A percentile compares a stretch with the other conserved stretches of the same genome.
phyloP scores from a whole-genome alignment of 2,797 vertebrate species.

The Rachycentron canadum region DNA sequence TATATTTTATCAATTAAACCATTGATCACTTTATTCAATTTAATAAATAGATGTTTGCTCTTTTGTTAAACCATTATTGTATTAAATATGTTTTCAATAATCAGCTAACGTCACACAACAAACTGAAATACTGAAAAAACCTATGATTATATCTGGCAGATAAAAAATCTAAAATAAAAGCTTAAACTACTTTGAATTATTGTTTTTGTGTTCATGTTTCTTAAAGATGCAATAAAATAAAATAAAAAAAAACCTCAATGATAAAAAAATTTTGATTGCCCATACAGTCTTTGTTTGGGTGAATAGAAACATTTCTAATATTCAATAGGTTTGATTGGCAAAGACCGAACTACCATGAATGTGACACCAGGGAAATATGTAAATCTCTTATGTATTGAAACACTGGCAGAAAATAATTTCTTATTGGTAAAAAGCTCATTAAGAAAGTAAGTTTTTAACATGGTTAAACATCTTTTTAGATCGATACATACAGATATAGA shows the following conservation, averaged over 20 bases:
- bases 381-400: too few species aligned
- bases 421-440: not conserved
- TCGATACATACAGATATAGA: not conserved
- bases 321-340: too few species aligned
- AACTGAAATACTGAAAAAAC: not conserved
- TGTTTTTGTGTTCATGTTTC: slow-evolving; percentile 33
- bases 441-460: not conserved
- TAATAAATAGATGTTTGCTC: not conserved
- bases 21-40: not conserved
- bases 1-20: not conserved
- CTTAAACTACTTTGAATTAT: slow-evolving; percentile 2
- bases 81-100: not conserved
- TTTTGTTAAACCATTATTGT: not conserved
- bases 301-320: not conserved
- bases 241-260: not conserved
- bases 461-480: not conserved
- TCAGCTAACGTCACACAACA: not conserved
- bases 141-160: not conserved
- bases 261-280: not conserved
- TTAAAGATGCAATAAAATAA: slow-evolving; percentile 34
- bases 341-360: not conserved
- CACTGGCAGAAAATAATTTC: not conserved
- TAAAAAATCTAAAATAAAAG: not conserved
- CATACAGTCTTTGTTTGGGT: slow-evolving; percentile 1
- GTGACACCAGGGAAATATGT: too few species aligned